A percentile compares a stretch with the other conserved stretches of the same genome.
These are phyloP conservation scores for Amiota communis DNA, from an alignment of 2,888 invertebrate genomes.

Conservation along the genomic window DNA sequence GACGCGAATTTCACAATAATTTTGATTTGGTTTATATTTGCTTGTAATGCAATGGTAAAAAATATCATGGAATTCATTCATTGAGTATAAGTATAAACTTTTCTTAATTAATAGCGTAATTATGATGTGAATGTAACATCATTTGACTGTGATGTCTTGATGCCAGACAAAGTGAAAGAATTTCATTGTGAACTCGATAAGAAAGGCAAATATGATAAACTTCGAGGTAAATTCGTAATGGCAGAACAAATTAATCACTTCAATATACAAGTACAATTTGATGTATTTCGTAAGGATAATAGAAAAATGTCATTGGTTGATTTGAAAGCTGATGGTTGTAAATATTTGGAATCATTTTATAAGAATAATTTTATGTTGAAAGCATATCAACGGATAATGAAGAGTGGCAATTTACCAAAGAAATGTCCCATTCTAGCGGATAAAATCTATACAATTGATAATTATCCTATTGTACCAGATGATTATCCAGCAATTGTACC, in stretches of 20 bases:
- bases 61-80: no score
- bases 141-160: neutral
- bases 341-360: conserved; percentile 37
- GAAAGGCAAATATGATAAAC: neutral
- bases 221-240: conserved; percentile 16
- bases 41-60: no score
- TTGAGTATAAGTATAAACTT: neutral
- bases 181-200: neutral
- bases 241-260: conserved; percentile 29
- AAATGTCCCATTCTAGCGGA: conserved; percentile 42
- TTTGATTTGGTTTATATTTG: no score
- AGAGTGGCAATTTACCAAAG: conserved; percentile 46
- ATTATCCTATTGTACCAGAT: conserved; percentile 29
- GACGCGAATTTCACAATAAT: no score
- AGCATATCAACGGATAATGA: conserved; percentile 29
- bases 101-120: neutral
- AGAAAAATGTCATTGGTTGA: conserved; percentile 40
- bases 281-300: conserved; percentile 47
- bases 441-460: conserved; percentile 13
- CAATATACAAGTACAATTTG: conserved; percentile 31
- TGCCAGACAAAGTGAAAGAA: neutral
- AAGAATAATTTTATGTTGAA: neutral
- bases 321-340: conserved; percentile 48
- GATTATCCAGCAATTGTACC: conserved; percentile 28
- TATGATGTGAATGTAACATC: conserved; percentile 2